Conservation (phyloP, 2,797 vertebrate genomes). For the Clarias pachynema region DNA sequence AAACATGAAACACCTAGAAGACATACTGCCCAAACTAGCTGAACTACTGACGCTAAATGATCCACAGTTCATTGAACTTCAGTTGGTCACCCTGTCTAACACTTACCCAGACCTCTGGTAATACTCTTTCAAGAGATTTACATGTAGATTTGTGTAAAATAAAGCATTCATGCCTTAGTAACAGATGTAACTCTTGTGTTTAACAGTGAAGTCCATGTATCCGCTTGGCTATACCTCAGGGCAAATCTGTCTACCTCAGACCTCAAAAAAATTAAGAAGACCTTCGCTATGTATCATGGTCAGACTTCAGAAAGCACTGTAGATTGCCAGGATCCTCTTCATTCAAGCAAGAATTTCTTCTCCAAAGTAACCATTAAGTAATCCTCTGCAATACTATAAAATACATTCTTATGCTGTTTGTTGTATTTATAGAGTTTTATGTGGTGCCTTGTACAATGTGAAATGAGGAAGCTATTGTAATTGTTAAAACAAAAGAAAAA, state of each 20-base stretch:
- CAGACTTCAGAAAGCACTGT: neutral
- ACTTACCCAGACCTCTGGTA: constrained; percentile 81
- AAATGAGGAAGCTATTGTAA: constrained; percentile 5
- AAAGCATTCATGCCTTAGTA: neutral
- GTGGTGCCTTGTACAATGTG: neutral
- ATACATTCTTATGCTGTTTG: neutral
- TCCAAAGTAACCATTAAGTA: constrained; percentile 60
- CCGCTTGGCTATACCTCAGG: constrained; percentile 78
- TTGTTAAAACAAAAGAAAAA: neutral
- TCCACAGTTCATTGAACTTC: constrained; percentile 76
- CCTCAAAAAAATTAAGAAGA: constrained; percentile 69
- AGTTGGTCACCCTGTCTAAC: constrained; percentile 71
- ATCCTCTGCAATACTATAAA: neutral
- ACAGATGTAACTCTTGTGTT: neutral
- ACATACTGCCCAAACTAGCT: constrained; percentile 72
- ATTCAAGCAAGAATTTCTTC: constrained; percentile 64
- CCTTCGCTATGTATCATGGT: constrained; percentile 31
- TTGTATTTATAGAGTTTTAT: constrained; percentile 8
- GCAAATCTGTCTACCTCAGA: constrained; percentile 69
- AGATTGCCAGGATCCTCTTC: neutral
- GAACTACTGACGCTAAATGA: constrained; percentile 82
- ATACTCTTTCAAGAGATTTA: constrained; percentile 44
- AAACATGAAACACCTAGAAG: constrained; percentile 68
- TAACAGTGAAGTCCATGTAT: constrained; percentile 77
- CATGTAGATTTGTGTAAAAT: neutral